phyloP scores from a whole-genome alignment of 2,113 vertebrate genomes.

The Siphamia tubifer region DNA sequence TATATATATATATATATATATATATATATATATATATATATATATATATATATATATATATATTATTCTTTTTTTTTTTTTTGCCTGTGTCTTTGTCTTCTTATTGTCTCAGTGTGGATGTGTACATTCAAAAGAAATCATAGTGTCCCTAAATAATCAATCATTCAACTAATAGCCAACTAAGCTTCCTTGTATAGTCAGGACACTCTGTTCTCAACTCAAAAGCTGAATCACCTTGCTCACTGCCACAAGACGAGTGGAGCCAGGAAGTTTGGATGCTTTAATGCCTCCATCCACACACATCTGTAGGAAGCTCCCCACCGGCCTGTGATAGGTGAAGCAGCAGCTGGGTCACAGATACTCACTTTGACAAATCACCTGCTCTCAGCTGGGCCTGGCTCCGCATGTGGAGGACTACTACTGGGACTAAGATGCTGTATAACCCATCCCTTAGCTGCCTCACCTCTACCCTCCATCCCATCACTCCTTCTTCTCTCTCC shows the following conservation, averaged over 20 bases:
- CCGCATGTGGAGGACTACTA: slow-evolving; percentile 22
- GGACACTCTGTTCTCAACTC: slow-evolving; percentile 23
- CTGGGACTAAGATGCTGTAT: slow-evolving; percentile 11
- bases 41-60: too few relatives aligned
- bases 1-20: too few relatives aligned
- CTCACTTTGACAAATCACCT: slow-evolving; percentile 51
- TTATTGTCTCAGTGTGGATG: not conserved
- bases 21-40: too few relatives aligned
- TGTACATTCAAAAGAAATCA: slow-evolving; percentile 5
- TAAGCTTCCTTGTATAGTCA: not conserved
- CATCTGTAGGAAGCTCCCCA: slow-evolving; percentile 1
- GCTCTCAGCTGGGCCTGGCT: slow-evolving; percentile 13
- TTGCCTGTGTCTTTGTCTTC: not conserved
- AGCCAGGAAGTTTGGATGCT: not conserved
- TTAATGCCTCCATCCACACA: slow-evolving; percentile 1
- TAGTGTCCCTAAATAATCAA: not conserved
- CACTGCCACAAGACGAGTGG: not conserved
- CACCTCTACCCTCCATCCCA: not conserved
- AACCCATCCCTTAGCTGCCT: slow-evolving; percentile 26
- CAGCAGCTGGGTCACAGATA: slow-evolving; percentile 7
- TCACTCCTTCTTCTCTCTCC: not conserved
- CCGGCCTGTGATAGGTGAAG: slow-evolving; percentile 44
- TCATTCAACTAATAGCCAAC: not conserved
- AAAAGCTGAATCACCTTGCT: slow-evolving; percentile 11
- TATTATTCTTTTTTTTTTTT: too few relatives aligned